These are phyloP conservation scores for Tinamus guttatus DNA, from an alignment of 2,113 vertebrate species.

Conservation along the genomic window DNA sequence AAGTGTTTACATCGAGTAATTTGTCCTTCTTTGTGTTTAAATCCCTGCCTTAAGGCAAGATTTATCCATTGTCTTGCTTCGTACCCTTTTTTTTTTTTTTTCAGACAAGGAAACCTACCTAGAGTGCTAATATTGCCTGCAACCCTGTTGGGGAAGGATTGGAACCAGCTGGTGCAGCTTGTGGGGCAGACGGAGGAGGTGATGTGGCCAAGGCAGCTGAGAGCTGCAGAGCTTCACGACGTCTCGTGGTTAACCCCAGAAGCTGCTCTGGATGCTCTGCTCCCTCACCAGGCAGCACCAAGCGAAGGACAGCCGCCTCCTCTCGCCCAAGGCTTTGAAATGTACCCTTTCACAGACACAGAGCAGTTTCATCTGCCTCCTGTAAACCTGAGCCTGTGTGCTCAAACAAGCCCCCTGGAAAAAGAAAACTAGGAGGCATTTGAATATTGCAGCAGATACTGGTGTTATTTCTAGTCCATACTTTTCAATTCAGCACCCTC, in stretches of 20 bases:
- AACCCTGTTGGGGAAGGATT: not conserved
- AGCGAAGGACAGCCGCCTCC: not conserved
- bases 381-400: not conserved
- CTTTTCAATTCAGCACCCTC: not conserved
- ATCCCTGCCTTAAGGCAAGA: not conserved
- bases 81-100: not conserved
- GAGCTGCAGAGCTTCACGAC: not conserved
- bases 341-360: not conserved
- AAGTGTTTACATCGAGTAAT: not conserved
- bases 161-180: not conserved
- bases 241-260: not conserved
- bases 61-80: not conserved
- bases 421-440: not conserved
- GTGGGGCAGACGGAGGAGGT: not conserved
- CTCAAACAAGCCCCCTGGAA: not conserved
- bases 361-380: not conserved
- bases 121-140: not conserved
- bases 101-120: not conserved
- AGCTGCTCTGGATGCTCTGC: not conserved
- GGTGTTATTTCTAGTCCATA: not conserved
- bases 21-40: not conserved
- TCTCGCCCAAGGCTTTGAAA: not conserved
- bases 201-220: not conserved
- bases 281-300: not conserved
- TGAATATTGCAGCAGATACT: not conserved